Evolutionary conservation across 2,888 invertebrate genomes (phyloP), one percentile per base, ranked within the genome.

Genomic region (Chloromyia formosa): DNA sequence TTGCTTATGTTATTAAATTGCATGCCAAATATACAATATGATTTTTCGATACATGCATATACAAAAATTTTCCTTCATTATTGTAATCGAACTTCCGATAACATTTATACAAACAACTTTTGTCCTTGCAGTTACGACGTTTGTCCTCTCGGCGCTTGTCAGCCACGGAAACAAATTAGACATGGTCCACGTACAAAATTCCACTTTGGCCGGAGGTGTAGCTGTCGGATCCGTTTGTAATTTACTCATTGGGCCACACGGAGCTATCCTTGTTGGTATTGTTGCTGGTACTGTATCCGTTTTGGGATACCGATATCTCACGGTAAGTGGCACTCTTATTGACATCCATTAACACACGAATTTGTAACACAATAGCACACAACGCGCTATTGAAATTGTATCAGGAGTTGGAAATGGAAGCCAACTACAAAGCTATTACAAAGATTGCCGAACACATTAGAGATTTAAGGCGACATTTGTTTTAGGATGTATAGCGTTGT

Each of bases 141-240:
- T 96, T 84, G 91, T 93, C 49, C 82, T 94, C 56, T 97, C 97
- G 0, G 90, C 94, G 40, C 85, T 93, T 76, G 88, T 94, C 60
- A 91, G 90, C 81, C 88, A 90, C 77, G 89, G 90, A 56, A 91
- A 90, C 79, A 93, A 93, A 85, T 91, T 95, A 80, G 93, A 94
- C 84, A 95, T 96, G 94, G 94, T 95, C 2, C 97, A 97, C 86
- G 87, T 97, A 72, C 97, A 97, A 86, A 97, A 97, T 86, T 93
- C 97, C 1, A 96, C 96, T 0, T 84, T 97, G 66, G 96, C 97
- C 72, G 96, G 97, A 22, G 96, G 96, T 1, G 97, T 97, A 16
- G 97, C 95, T 0, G 91, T 96, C 16, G 97, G 97, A 7, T 91
- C 96, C 0, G 89, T 93, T 4, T 94, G 90, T 80, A 91, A 95